Base-by-base conservation (phyloP, 1,140 invertebrate species). In the Hyposmocoma kahamanoa region DNA sequence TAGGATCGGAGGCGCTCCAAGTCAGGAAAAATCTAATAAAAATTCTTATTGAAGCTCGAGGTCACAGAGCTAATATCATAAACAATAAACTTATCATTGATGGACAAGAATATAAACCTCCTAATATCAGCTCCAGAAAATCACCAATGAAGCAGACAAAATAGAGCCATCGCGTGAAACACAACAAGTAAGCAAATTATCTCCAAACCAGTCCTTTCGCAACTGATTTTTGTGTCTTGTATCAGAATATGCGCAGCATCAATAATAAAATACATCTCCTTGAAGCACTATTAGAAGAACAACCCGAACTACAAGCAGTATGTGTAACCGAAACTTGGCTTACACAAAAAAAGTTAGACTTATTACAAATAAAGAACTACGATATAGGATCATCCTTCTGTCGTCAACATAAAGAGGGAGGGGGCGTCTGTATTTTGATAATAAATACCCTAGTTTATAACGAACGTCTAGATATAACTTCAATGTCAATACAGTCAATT, bases 281-380 rank as follows among this genome's bases (percentile, higher is more conserved):
- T 15, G 34, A 48, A 38, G 36, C 46, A 41, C 28, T 48, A 20
- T 20, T 24, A 19, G 46, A 48, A 22, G 13, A 41, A 15, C 1
- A 48, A 5, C 46, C 21, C 15, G 15, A 36, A 28, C 19, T 20
- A 2, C 21, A 48, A 11, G 46, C 24, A 11, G 20, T 48, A 30
- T 48, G 46, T 30, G 30, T 48, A n/a, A 28, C 46, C 8, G 46
- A 48, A 24, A 19, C 46, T 19, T 48, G 46, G 46, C 11, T 45
- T 8, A 20, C 18, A 32, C 18, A 20, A 32, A n/a, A 9, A 11
- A 45, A 30, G 21, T 11, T 20, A 45, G 26, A 45, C 9, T 15
- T 45, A 1, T 6, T 45, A n/a, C 18, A 32, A 11, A n/a, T 45
- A 11, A 19, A 15, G 20, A 19, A 19, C 24, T 45, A 20, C 28